Base-by-base conservation (phyloP, 2,888 invertebrate genomes). In the Dolichomitus sp. region DNA sequence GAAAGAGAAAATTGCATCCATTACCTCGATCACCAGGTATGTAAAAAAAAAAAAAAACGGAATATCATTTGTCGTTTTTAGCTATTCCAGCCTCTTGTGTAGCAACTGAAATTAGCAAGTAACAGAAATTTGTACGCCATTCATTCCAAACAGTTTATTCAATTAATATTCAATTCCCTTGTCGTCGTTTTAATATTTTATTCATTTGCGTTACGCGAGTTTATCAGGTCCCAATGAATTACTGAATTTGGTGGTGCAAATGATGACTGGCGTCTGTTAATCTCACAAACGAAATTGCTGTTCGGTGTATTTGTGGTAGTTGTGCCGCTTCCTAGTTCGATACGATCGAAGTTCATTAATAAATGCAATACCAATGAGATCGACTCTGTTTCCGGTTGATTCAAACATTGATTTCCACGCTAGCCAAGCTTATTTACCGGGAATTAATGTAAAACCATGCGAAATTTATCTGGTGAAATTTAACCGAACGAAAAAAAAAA, bases 231-330 rank as follows among this genome's bases (percentile, higher is more conserved):
- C 6, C 42, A 50, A 70, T 70, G 40, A 75, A 82, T 75, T 74
- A 50, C 3, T 48, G 72, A 68, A 54, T 40, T 63, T 12, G 30
- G 23, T 3, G 45, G 19, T 27, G 50, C 73, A 75, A 79, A 72
- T 27, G 74, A 74, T 61, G 75, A 81, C 33, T 37, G 68, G 68
- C 66, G 68, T 52, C 50, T 63, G 50, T 63, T 72, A 59, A 72
- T 76, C 70, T 59, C 50, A 30, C 23, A 45, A 61, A 45, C 61
- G 66, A 63, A 77, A 77, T 78, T 52, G 19, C 12, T 27, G 54
- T 27, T 54, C 9, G 4, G 12, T 27, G 54, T 27, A 12, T 54
- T 54, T 69, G 30, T 54, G 61, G 11, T 61, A n/a, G 19, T 37
- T 3, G 27, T 6, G 50, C 40, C 11, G 42, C 42, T 59, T 66